Percentiles rank a stretch among this genome's conserved stretches.
phyloP scores from a whole-genome alignment of 2,888 invertebrate genomes.

The Hydropsyche betteni region DNA sequence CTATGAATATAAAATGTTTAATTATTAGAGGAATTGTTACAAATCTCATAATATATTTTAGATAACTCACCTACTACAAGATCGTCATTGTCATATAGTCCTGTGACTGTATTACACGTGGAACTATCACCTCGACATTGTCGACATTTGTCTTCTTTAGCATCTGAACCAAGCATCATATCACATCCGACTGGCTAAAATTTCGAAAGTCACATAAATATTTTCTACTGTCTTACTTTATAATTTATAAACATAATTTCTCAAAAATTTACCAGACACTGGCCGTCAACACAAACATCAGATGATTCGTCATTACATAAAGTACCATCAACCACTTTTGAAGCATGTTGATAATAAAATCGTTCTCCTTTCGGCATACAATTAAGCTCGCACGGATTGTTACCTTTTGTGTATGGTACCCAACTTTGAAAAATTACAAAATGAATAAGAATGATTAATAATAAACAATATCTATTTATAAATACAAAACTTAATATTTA shows the following conservation, averaged over 20 bases:
- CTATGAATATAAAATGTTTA: conserved; percentile 59
- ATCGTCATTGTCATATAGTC: conserved; percentile 76
- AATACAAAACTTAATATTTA: conserved; percentile 62
- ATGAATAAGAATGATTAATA: conserved; percentile 29
- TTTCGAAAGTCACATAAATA: conserved; percentile 39
- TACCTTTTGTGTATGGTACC: conserved; percentile 88
- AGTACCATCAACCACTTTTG: conserved; percentile 85
- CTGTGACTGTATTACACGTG: conserved; percentile 82
- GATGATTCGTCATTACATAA: conserved; percentile 82
- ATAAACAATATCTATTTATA: not conserved
- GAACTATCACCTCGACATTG: conserved; percentile 92
- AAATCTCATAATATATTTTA: conserved; percentile 7
- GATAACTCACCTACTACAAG: conserved; percentile 72
- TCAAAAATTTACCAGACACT: conserved; percentile 78
- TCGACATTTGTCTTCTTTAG: conserved; percentile 89
- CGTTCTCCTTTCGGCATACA: conserved; percentile 93
- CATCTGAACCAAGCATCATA: conserved; percentile 88
- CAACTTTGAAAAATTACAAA: conserved; percentile 66
- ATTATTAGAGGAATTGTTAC: not conserved
- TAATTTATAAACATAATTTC: not conserved
- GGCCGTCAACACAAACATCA: conserved; percentile 94
- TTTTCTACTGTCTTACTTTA: not conserved
- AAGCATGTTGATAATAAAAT: conserved; percentile 88
- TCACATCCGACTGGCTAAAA: conserved; percentile 91
- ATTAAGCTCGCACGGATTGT: conserved; percentile 92